These are phyloP conservation scores for Meleagris gallopavo DNA, from an alignment of 2,113 vertebrate genomes.

Conservation along the genomic window DNA sequence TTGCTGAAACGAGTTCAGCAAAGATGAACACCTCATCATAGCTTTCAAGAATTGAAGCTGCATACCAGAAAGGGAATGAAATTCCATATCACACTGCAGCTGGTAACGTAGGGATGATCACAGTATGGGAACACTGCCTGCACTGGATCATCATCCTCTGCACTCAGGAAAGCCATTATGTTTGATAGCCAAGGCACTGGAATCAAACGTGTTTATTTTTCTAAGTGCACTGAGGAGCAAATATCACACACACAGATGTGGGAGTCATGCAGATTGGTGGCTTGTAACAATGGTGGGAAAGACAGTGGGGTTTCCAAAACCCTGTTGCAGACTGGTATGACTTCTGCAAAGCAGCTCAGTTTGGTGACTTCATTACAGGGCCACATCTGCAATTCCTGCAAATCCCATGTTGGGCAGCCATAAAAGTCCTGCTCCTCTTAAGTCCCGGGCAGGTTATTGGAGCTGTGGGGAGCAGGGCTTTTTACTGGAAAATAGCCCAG, in stretches of 20 bases:
- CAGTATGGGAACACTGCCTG: neutral
- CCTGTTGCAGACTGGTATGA: neutral
- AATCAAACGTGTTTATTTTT: neutral
- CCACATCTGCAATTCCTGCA: neutral
- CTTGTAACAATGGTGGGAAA: neutral
- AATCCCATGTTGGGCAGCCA: neutral
- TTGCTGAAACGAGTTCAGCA: slow-evolving; percentile 53
- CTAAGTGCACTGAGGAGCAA: neutral
- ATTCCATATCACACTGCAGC: slow-evolving; percentile 30
- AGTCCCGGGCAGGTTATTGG: neutral
- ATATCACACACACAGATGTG: neutral
- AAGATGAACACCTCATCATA: slow-evolving; percentile 55
- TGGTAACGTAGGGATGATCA: neutral
- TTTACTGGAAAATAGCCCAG: neutral
- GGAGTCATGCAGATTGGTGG: neutral
- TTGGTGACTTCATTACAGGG: neutral
- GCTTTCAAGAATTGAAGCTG: slow-evolving; percentile 38
- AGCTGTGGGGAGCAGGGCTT: neutral
- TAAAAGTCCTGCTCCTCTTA: neutral
- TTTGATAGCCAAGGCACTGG: rapidly evolving
- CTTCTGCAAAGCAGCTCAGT: neutral
- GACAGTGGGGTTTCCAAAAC: neutral
- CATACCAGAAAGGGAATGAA: slow-evolving; percentile 31
- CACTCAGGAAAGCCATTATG: neutral
- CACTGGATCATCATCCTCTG: neutral